phyloP scores from a whole-genome alignment of 1,140 invertebrate genomes.

The Antheraea mylitta region DNA sequence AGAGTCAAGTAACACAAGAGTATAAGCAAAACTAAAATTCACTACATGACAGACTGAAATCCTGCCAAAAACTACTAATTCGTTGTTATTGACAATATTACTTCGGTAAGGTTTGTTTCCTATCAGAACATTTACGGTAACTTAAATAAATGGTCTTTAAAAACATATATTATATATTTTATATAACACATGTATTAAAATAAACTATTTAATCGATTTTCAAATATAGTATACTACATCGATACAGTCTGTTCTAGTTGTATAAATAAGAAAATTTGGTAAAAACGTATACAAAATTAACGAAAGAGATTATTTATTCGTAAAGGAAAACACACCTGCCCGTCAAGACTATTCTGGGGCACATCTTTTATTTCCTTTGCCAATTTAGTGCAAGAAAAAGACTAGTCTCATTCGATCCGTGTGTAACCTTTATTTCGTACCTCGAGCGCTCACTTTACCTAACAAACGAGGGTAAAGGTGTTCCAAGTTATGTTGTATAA shows the following conservation, averaged over 20 bases:
- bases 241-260: background rate
- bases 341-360: conserved; percentile 32
- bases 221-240: no score
- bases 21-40: no score
- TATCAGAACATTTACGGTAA: no score
- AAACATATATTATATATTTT: no score
- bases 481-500: conserved; percentile 41
- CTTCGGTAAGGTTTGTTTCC: no score
- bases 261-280: background rate
- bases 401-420: conserved; percentile 51
- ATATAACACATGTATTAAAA: no score
- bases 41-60: no score
- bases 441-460: conserved; percentile 8
- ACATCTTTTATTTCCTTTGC: conserved; percentile 57
- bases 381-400: conserved; percentile 54
- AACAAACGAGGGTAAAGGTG: conserved; percentile 25
- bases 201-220: no score
- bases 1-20: no score
- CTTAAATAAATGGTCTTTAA: no score
- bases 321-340: conserved; percentile 59
- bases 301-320: conserved; percentile 42
- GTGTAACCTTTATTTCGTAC: conserved; percentile 27
- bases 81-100: no score
- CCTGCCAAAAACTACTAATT: no score
- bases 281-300: conserved; percentile 34